Conservation (phyloP, 53 echinoderm and acorn worm genomes). For the Astropecten irregularis region DNA sequence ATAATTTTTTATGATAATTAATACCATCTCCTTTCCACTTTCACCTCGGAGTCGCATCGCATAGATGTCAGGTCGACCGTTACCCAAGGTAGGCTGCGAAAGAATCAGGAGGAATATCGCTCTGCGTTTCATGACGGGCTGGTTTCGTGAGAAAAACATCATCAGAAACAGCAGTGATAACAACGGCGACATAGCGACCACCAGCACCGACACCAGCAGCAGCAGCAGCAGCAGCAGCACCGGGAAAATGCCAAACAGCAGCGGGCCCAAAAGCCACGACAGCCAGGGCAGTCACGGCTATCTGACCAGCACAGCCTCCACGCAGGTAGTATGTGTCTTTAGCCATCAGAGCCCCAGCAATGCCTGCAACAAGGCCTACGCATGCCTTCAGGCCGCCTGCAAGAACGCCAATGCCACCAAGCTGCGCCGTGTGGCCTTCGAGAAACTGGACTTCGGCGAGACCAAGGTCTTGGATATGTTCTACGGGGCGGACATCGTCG, state of each 20-base stretch:
- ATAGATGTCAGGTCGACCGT: slow-evolving; percentile 17
- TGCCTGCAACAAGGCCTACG: slow-evolving; percentile 59
- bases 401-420: slow-evolving; percentile 41
- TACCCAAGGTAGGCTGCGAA: slow-evolving; percentile 14
- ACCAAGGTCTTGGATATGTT: slow-evolving; percentile 89
- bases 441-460: slow-evolving; percentile 97
- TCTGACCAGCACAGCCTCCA: slow-evolving; percentile 14
- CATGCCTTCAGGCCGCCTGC: slow-evolving; percentile 51
- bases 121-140: slow-evolving; percentile 23
- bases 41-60: slow-evolving; percentile 7
- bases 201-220: background rate
- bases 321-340: slow-evolving; percentile 69
- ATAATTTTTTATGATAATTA: no score
- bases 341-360: slow-evolving; percentile 50
- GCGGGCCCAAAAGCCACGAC: background rate
- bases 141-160: slow-evolving; percentile 8
- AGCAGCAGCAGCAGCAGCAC: background rate
- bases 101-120: slow-evolving; percentile 28
- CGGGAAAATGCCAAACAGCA: background rate
- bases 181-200: background rate
- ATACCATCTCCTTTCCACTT: no score
- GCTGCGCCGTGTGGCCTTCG: slow-evolving; percentile 69
- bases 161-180: background rate
- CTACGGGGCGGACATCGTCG: slow-evolving; percentile 89
- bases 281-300: background rate